Conservation (phyloP, 2,113 vertebrate species). For the Lasiurus borealis region DNA sequence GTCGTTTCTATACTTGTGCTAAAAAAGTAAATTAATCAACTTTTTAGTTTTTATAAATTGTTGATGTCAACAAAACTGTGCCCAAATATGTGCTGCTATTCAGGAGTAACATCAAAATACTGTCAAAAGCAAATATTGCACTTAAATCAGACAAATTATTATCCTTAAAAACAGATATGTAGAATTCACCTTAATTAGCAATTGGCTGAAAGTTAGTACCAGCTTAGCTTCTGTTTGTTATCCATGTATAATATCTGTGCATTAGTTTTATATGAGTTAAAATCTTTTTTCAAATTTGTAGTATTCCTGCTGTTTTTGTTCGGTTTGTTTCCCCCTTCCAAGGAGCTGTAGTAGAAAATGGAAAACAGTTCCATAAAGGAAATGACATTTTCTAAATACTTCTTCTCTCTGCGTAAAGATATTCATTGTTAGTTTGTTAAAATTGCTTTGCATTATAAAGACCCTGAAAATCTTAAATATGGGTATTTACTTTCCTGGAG, state of each 20-base stretch:
- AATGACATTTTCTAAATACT: slow-evolving; percentile 59
- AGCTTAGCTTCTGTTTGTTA: slow-evolving; percentile 16
- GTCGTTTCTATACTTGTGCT: background rate
- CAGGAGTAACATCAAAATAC: slow-evolving; percentile 33
- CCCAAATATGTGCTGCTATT: background rate
- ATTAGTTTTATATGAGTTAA: slow-evolving; percentile 35
- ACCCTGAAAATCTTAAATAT: slow-evolving; percentile 37
- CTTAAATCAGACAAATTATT: background rate
- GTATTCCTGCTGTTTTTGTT: background rate
- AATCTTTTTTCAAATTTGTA: background rate
- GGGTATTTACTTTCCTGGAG: slow-evolving; percentile 28
- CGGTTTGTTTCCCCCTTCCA: background rate
- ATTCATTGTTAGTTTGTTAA: slow-evolving; percentile 30
- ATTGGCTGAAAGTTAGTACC: slow-evolving; percentile 18
- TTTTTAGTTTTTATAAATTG: background rate
- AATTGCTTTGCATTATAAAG: slow-evolving; percentile 38
- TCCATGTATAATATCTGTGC: background rate
- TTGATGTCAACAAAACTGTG: background rate
- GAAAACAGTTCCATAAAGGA: slow-evolving; percentile 48
- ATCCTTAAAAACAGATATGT: slow-evolving; percentile 10
- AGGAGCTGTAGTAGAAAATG: background rate
- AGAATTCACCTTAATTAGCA: slow-evolving; percentile 17
- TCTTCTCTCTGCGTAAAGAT: slow-evolving; percentile 30
- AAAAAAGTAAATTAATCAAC: slow-evolving; percentile 11
- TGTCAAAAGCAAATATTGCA: slow-evolving; percentile 22